Percentiles rank a stretch among this genome's conserved stretches.
These are phyloP conservation scores for Harpagifer antarcticus DNA, from an alignment of 2,797 vertebrate species.

Conservation along the genomic window DNA sequence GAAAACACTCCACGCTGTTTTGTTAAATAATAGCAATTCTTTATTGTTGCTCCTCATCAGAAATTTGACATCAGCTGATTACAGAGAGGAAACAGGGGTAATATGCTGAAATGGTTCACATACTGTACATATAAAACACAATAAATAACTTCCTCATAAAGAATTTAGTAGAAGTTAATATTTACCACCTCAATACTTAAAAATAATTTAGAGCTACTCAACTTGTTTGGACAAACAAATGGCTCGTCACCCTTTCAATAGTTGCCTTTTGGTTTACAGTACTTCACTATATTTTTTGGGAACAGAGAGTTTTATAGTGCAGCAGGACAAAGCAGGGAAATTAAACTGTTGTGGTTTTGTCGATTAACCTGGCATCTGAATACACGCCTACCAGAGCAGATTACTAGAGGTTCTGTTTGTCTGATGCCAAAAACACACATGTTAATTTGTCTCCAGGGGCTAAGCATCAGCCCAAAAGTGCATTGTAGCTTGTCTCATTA, in stretches of 20 bases:
- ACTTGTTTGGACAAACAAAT: conserved; percentile 79
- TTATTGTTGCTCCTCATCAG: conserved; percentile 82
- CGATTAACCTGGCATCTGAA: conserved; percentile 50
- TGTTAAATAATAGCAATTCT: conserved; percentile 79
- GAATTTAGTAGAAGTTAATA: conserved; percentile 78
- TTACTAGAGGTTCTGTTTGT: conserved; percentile 59
- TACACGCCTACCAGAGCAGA: conserved; percentile 48
- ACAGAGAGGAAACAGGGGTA: conserved; percentile 77
- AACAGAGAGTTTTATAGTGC: conserved; percentile 69
- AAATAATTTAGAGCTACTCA: conserved; percentile 78
- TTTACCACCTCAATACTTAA: conserved; percentile 78
- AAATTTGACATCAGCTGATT: conserved; percentile 82
- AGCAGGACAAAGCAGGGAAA: conserved; percentile 66
- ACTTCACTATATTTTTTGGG: conserved; percentile 58
- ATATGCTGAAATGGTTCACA: conserved; percentile 78
- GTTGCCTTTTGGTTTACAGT: conserved; percentile 79
- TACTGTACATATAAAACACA: conserved; percentile 84
- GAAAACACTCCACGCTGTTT: conserved; percentile 43
- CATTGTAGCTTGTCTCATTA: conserved; percentile 74
- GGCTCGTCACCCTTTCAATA: conserved; percentile 75
- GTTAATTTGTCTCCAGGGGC: conserved; percentile 59
- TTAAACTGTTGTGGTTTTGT: conserved; percentile 45
- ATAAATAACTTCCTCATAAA: conserved; percentile 82
- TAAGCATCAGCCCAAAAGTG: conserved; percentile 80
- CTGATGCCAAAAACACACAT: conserved; percentile 57